Evolutionary conservation across 2,113 vertebrate genomes (phyloP), one percentile per base, ranked within the genome.

Genomic region (Eleginops maclovinus): DNA sequence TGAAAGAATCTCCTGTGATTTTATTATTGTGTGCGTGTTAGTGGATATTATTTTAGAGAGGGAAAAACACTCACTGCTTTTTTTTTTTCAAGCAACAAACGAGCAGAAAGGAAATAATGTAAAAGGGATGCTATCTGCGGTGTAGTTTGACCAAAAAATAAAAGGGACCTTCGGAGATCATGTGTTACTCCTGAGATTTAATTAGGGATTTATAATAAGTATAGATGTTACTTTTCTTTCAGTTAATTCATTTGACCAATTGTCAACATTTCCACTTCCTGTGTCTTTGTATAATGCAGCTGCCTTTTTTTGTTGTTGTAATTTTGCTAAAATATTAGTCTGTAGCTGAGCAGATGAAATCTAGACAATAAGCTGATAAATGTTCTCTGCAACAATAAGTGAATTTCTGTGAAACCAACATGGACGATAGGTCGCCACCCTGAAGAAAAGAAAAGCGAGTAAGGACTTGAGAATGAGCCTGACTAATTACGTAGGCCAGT

Each of bases 41-140:
- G 80, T 58, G 60, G 15, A 41, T 87, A 82, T 89, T 54, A 59
- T 93, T 94, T 93, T 94, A 93, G 88, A 88, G 44, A 83, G 82
- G 73, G 31, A 77, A 85, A 79, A 84, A 81, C 72, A 79, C 67
- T 69, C 21, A 13, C 59, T 49, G 83, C 80, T 90, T 83, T 70
- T 83, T 88, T 62, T 93, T 93, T 89, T 87, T 55, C 61, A 60
- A 49, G 59, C 65, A 55, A 11, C 66, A 83, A 71, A 63, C 50
- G 55, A 81, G 75, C 58, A 63, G 55, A 89, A 90, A 69, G 84
- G 72, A 90, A 59, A 4, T 11, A 0, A 26, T 7, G 6, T 46
- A 28, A 65, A 28, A 47, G 69, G 82, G 77, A 92, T 17, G 3
- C 17, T 7, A 36, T 62, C 31, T 51, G 7, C 54, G 58, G 75